Conservation (phyloP, 2,113 vertebrate genomes). For the Microtus ochrogaster region DNA sequence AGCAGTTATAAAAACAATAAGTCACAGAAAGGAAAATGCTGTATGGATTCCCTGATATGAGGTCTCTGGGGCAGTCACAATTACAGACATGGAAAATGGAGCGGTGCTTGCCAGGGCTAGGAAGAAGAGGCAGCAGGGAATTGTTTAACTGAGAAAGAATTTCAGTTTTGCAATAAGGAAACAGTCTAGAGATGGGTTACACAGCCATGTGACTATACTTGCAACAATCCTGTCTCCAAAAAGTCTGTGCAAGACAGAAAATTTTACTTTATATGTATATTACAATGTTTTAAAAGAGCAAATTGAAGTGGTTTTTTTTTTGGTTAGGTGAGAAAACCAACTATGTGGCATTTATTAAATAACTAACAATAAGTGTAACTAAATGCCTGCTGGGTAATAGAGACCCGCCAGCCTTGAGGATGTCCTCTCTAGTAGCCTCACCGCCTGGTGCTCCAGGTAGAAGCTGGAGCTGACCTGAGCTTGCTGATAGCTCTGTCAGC, state of each 20-base stretch:
- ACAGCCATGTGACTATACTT: neutral
- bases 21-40: neutral
- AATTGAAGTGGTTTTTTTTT: neutral
- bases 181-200: neutral
- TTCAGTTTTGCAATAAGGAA: neutral
- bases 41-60: neutral
- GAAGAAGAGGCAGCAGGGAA: neutral
- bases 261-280: neutral
- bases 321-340: constrained; percentile 1
- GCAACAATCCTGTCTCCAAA: neutral
- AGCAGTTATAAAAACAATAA: neutral
- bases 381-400: neutral
- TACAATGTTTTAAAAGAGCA: neutral
- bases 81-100: constrained; percentile 8
- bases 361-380: neutral
- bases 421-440: fast-evolving
- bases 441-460: neutral
- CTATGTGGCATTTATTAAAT: neutral
- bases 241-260: neutral
- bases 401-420: neutral
- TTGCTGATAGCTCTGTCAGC: neutral
- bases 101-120: neutral
- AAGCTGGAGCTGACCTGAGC: neutral
- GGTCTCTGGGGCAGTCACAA: neutral
- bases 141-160: neutral